phyloP scores from a whole-genome alignment of 2,113 vertebrate genomes.

The Mesoclemmys tuberculata region DNA sequence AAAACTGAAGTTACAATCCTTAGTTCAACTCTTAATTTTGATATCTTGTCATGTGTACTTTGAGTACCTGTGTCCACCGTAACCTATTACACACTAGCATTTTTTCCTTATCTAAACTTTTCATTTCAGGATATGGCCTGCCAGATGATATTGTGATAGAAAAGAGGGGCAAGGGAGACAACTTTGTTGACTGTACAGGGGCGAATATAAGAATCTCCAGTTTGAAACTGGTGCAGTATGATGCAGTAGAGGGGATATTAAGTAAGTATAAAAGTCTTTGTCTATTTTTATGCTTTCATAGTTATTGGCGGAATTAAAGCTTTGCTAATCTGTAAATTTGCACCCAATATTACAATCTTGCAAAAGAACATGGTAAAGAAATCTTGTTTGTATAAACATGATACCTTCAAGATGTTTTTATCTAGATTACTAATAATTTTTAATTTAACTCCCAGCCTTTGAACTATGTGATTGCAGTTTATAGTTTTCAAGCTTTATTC shows the following conservation, averaged over 20 bases:
- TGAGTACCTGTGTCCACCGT: not conserved
- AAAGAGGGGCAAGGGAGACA: constrained; percentile 89
- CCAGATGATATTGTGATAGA: constrained; percentile 96
- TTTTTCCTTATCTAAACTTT: not conserved
- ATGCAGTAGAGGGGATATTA: constrained; percentile 93
- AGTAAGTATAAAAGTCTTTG: constrained; percentile 83
- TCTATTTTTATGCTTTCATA: not conserved
- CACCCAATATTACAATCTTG: not conserved
- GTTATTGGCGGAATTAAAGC: not conserved
- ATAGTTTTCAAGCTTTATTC: not conserved
- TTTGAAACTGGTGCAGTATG: constrained; percentile 93
- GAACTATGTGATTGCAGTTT: not conserved
- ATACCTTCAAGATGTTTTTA: not conserved
- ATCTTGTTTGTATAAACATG: not conserved
- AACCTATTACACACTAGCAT: not conserved
- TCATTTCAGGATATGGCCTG: constrained; percentile 87
- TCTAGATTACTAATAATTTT: not conserved
- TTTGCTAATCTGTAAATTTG: not conserved
- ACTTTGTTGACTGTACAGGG: constrained; percentile 91
- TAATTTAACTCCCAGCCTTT: not conserved
- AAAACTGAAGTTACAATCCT: not conserved
- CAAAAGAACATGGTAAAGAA: not conserved
- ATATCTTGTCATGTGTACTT: not conserved
- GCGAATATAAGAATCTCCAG: constrained; percentile 85
- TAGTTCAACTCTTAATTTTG: not conserved